phyloP scores from a whole-genome alignment of 2,797 vertebrate species.

The Phyllotis vaccarum region DNA sequence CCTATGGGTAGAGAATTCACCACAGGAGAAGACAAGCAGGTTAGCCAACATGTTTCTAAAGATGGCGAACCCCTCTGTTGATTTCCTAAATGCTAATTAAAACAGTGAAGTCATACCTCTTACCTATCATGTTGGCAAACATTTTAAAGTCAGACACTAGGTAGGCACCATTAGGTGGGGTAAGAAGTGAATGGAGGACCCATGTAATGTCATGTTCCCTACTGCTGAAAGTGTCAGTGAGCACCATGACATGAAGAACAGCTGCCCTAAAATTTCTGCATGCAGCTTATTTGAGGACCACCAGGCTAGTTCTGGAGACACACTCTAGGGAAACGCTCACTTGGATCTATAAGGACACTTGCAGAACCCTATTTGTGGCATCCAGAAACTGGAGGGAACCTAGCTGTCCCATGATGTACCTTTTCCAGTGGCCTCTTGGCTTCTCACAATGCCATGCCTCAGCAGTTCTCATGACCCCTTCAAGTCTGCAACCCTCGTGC shows the following conservation, averaged over 20 bases:
- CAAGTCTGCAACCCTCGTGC: background rate
- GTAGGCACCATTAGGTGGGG: background rate
- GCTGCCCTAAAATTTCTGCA: background rate
- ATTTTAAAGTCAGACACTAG: background rate
- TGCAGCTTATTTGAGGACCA: background rate
- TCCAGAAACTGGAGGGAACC: background rate
- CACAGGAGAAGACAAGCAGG: background rate
- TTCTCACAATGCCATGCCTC: background rate
- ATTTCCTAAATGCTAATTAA: background rate
- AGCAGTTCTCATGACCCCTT: background rate
- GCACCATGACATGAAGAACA: fast-evolving
- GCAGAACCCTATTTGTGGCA: background rate
- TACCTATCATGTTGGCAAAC: background rate
- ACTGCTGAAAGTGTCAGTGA: background rate
- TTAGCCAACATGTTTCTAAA: background rate
- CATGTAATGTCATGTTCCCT: background rate
- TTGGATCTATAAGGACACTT: background rate
- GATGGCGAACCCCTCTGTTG: background rate
- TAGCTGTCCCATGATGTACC: background rate
- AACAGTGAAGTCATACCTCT: background rate
- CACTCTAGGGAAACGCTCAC: background rate
- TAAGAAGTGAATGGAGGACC: background rate
- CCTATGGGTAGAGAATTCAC: background rate
- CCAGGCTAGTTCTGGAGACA: background rate
- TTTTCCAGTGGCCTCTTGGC: background rate